These are phyloP conservation scores for Nematolebias whitei DNA, from an alignment of 2,113 vertebrate genomes.

Conservation along the genomic window DNA sequence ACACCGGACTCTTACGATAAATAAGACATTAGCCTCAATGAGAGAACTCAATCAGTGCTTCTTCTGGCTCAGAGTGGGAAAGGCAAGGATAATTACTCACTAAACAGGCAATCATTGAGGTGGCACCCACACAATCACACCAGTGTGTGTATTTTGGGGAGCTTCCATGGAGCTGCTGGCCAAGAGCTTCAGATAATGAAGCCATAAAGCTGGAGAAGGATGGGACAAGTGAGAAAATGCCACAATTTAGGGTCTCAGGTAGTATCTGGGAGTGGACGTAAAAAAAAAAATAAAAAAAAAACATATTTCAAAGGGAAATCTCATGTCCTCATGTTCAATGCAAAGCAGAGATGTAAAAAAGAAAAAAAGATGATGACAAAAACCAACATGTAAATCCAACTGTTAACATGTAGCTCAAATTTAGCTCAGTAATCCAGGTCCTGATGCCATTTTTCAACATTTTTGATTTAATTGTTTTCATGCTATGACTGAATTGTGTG, in stretches of 20 bases:
- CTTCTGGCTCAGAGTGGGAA: constrained; percentile 66
- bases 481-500: no score
- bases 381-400: no score
- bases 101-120: constrained; percentile 74
- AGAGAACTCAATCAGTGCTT: constrained; percentile 73
- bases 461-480: no score
- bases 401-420: no score
- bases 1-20: constrained; percentile 67
- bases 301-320: constrained; percentile 23
- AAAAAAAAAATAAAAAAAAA: no score
- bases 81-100: constrained; percentile 73
- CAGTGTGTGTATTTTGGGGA: constrained; percentile 65
- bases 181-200: constrained; percentile 24
- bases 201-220: constrained; percentile 20
- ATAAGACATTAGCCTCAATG: constrained; percentile 76
- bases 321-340: background rate
- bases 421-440: no score
- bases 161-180: constrained; percentile 48
- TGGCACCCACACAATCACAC: constrained; percentile 71
- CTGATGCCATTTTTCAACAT: no score
- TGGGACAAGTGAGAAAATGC: constrained; percentile 5
- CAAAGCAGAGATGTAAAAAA: no score
- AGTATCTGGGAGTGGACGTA: constrained; percentile 8
- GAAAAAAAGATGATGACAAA: no score
- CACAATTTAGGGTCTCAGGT: constrained; percentile 29